Conservation (phyloP, 2,888 invertebrate genomes). For the Panorpa germanica region DNA sequence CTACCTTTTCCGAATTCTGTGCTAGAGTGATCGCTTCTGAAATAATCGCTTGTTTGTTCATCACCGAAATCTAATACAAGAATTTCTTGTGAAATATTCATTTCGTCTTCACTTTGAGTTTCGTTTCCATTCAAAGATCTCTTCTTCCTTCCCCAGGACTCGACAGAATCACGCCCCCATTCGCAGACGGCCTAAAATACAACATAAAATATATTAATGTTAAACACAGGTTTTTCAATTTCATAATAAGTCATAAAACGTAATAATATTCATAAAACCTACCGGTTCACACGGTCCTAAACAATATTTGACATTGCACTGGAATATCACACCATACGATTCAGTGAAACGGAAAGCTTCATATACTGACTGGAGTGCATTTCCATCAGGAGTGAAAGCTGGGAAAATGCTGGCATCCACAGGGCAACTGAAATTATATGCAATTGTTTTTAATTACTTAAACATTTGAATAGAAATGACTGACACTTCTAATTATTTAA, state of each 20-base stretch:
- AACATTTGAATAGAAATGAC: background rate
- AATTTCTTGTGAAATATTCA: slow-evolving; percentile 90
- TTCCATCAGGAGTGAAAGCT: slow-evolving; percentile 76
- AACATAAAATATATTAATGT: slow-evolving; percentile 11
- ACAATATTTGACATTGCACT: slow-evolving; percentile 92
- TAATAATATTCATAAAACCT: slow-evolving; percentile 22
- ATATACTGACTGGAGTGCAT: slow-evolving; percentile 77
- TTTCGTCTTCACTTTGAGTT: slow-evolving; percentile 56
- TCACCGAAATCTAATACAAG: slow-evolving; percentile 84
- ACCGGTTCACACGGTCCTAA: slow-evolving; percentile 87
- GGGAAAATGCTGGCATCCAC: slow-evolving; percentile 89
- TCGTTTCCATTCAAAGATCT: slow-evolving; percentile 41
- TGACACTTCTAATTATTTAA: slow-evolving; percentile 3
- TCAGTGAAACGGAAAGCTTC: slow-evolving; percentile 93
- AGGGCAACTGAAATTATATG: slow-evolving; percentile 43
- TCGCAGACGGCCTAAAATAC: slow-evolving; percentile 62
- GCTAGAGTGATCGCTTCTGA: slow-evolving; percentile 53
- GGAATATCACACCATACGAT: slow-evolving; percentile 92
- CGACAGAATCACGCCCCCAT: slow-evolving; percentile 77
- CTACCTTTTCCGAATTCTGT: slow-evolving; percentile 56
- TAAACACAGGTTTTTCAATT: too few relatives aligned
- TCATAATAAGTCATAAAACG: slow-evolving; percentile 1
- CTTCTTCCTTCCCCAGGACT: slow-evolving; percentile 80
- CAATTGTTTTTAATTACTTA: background rate
- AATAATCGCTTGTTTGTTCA: slow-evolving; percentile 64